Conservation (phyloP, 2,888 invertebrate species). For the Salpingus planirostris region DNA sequence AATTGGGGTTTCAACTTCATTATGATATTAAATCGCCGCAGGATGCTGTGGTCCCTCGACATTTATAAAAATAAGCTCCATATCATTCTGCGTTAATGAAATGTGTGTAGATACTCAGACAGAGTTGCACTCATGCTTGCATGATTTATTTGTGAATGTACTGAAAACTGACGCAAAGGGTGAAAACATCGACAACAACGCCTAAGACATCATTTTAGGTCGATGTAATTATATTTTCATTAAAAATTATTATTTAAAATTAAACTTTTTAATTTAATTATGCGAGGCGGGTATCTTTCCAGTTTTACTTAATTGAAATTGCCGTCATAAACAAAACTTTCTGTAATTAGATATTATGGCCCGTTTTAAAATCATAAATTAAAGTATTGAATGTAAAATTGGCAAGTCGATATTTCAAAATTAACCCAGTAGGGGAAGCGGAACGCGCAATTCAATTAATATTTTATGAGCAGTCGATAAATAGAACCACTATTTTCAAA, state of each 20-base stretch:
- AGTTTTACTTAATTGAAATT: conserved; percentile 10
- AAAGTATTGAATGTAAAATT: too few relatives aligned
- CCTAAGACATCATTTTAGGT: too few relatives aligned
- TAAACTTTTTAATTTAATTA: conserved; percentile 14
- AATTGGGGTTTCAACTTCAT: conserved; percentile 11
- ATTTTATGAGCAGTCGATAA: conserved; percentile 1
- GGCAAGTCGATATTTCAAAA: too few relatives aligned
- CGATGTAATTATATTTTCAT: too few relatives aligned
- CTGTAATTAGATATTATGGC: conserved; percentile 10
- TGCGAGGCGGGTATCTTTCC: conserved; percentile 9
- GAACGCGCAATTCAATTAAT: conserved; percentile 1
- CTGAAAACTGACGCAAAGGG: too few relatives aligned
- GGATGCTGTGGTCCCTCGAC: conserved; percentile 4
- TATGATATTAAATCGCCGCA: conserved; percentile 11
- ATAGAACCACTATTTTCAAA: conserved; percentile 5
- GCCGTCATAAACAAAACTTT: conserved; percentile 12
- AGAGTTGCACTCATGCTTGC: too few relatives aligned
- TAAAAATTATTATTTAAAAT: conserved; percentile 12
- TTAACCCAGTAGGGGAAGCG: background rate
- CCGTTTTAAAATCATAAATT: too few relatives aligned
- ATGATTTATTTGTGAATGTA: too few relatives aligned
- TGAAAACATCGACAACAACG: too few relatives aligned
- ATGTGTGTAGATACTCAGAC: too few relatives aligned
- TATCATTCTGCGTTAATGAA: too few relatives aligned
- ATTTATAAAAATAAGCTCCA: conserved; percentile 11